Evolutionary conservation across 2,113 vertebrate genomes (phyloP).

Genomic region (Solea senegalensis): DNA sequence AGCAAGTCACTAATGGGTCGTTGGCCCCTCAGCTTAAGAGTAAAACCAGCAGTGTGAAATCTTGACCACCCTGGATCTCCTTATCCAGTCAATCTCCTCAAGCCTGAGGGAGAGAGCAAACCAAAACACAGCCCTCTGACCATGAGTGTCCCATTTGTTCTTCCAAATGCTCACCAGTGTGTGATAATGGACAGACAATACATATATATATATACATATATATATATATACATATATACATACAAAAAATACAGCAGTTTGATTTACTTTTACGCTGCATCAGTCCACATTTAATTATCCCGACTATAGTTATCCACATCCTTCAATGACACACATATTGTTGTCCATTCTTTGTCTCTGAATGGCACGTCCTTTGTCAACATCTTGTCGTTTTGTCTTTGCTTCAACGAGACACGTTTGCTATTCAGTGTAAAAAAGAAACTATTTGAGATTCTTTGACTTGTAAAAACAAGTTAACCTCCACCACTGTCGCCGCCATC

Average conservation of each 20-base stretch:
- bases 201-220: too few species aligned
- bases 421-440: conserved; percentile 8
- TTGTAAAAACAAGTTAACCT: conserved; percentile 49
- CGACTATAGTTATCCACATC: too few species aligned
- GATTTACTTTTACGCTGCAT: not conserved
- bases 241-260: too few species aligned
- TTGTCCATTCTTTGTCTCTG: not conserved
- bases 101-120: not conserved
- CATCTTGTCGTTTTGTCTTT: not conserved
- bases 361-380: not conserved
- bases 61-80: not conserved
- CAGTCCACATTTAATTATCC: not conserved
- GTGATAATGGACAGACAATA: not conserved
- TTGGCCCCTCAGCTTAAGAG: too few species aligned
- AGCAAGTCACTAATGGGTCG: not conserved
- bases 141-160: not conserved
- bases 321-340: not conserved
- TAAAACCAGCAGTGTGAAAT: not conserved
- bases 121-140: conserved; percentile 10
- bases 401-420: conserved; percentile 22
- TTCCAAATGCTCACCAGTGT: not conserved
- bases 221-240: too few species aligned
- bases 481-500: conserved; percentile 44
- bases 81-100: not conserved
- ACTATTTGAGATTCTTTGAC: conserved; percentile 48